Percentiles rank a stretch among this genome's conserved stretches.
Conservation (phyloP, 2,888 invertebrate genomes). For the Abrostola tripartita region DNA sequence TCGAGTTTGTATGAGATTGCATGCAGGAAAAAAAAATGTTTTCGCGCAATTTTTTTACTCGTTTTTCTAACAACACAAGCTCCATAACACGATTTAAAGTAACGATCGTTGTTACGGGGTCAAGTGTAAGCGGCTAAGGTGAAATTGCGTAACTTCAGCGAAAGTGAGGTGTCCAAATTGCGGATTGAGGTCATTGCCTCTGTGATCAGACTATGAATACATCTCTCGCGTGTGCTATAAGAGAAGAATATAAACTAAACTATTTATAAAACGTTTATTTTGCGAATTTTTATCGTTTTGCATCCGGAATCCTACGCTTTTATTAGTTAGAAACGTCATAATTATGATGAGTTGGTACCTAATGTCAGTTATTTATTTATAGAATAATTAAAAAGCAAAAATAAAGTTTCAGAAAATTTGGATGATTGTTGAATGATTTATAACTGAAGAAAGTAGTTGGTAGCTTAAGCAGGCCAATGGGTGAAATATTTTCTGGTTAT, state of each 20-base stretch:
- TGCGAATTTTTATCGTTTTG: too few species aligned
- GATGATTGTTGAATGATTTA: too few species aligned
- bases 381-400: too few species aligned
- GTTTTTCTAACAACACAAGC: conserved; percentile 32
- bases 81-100: conserved; percentile 36
- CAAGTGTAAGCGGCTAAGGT: conserved; percentile 87
- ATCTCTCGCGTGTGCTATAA: conserved; percentile 36
- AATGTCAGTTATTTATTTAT: too few species aligned
- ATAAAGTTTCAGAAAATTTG: too few species aligned
- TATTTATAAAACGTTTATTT: conserved; percentile 4
- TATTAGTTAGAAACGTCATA: too few species aligned
- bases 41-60: neutral
- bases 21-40: neutral
- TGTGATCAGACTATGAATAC: conserved; percentile 66
- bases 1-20: too few species aligned
- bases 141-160: conserved; percentile 83
- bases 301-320: too few species aligned
- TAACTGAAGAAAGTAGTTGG: too few species aligned
- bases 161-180: conserved; percentile 82
- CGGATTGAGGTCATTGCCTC: conserved; percentile 87
- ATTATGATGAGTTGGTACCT: too few species aligned
- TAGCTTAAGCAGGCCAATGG: too few species aligned
- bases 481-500: too few species aligned
- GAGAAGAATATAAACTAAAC: conserved; percentile 37
- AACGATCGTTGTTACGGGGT: conserved; percentile 68